These are phyloP conservation scores for Notospermus geniculatus DNA, from an alignment of 1,140 invertebrate species.

Conservation along the genomic window DNA sequence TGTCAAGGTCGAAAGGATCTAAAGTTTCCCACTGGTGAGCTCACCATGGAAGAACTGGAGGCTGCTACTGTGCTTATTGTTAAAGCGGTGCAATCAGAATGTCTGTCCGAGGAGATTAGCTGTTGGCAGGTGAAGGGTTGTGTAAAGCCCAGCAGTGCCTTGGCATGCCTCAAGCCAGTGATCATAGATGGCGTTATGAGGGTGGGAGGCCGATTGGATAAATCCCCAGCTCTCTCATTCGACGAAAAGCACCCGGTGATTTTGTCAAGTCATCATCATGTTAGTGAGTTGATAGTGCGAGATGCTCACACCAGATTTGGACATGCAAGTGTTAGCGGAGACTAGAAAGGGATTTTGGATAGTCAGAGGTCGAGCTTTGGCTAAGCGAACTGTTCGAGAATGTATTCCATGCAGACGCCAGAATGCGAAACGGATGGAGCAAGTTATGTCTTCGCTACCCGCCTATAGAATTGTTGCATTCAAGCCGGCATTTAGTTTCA, in stretches of 20 bases:
- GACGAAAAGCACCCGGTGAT: conserved; percentile 10
- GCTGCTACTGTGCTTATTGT: neutral
- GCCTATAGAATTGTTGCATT: conserved; percentile 18
- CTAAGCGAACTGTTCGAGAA: conserved; percentile 19
- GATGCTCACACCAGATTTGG: neutral
- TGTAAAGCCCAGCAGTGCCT: neutral
- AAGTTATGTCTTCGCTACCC: conserved; percentile 30
- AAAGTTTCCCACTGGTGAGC: neutral
- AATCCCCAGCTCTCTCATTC: neutral
- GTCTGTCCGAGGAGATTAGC: neutral
- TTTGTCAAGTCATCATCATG: neutral
- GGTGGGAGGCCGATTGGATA: conserved; percentile 1
- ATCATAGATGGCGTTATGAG: neutral
- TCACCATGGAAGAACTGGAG: neutral
- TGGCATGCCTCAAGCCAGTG: neutral
- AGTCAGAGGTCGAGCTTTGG: neutral
- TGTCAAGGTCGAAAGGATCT: neutral
- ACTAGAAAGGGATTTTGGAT: conserved; percentile 8
- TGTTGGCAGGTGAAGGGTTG: neutral
- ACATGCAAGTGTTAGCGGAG: conserved; percentile 1
- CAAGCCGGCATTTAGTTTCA: conserved; percentile 24
- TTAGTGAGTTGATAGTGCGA: neutral
- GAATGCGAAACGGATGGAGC: conserved; percentile 8
- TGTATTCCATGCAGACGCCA: conserved; percentile 25
- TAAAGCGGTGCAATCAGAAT: neutral